Base-by-base conservation (phyloP, 2,888 invertebrate species). In the Ennomos quercinarius region DNA sequence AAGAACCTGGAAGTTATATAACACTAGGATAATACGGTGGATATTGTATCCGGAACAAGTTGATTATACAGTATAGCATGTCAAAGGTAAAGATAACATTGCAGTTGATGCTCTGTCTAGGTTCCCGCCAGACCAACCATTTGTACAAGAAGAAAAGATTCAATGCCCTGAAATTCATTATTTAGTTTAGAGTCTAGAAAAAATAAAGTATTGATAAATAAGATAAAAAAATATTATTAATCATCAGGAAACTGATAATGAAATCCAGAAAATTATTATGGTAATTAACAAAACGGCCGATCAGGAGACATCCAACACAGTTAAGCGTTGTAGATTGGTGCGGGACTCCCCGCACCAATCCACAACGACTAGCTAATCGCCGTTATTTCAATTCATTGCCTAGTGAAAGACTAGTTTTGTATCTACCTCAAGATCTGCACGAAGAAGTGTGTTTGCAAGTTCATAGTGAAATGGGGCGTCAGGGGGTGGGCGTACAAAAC, bases 201-300 rank as follows among this genome's bases (percentile, higher is more conserved):
- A 27, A 27, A 6, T 3, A 27, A 27, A 6, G 6, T 6, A 6
- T 27, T 27, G 27, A 27, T 6, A 6, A 4, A 1, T 2, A 46
- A 46, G 9, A 10, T 46, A n/a, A 5, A 53, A 41, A 40, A 13
- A 53, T n/a, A 11, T 11, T 13, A 47, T 27, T 27, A 47, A 38
- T 8, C n/a, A 35, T 27, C 6, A 27, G 27, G 6, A 27, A 27
- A 27, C 27, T 27, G 27, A 27, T 6, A 27, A 6, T 27, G 27
- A 27, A 27, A 27, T 27, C 6, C 3, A 27, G 27, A 27, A 27
- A 27, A 27, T 27, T 27, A 6, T 17, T 4, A 17, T 2, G 4
- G 27, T 27, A 27, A 27, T 27, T 27, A 27, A 27, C 27, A 27
- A 27, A 27, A 27, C 3, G 6, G 27, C 2, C 5, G 27, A 27